Percentiles rank a stretch among this genome's conserved stretches.
Evolutionary conservation across 2,797 vertebrate genomes (phyloP).

Genomic region (Anguilla megastoma): DNA sequence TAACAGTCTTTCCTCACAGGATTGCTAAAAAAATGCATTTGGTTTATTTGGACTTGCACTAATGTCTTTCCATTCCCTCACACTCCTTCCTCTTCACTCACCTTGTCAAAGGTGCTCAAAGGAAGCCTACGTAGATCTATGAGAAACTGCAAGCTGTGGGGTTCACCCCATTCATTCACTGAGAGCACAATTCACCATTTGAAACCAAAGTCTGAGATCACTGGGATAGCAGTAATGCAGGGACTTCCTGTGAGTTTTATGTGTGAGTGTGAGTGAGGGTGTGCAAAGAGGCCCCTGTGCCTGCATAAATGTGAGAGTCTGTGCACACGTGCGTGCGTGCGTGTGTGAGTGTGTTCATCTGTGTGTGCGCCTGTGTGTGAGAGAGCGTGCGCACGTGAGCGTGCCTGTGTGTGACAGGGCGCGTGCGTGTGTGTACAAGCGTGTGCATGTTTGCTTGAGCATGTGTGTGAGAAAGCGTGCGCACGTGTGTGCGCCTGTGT

Average conservation of each 20-base stretch:
- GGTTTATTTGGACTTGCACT: neutral
- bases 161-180: neutral
- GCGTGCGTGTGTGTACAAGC: neutral
- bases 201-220: neutral
- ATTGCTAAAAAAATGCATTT: neutral
- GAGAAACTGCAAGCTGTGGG: neutral
- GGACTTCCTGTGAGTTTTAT: neutral
- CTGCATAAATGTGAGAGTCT: neutral
- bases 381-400: neutral
- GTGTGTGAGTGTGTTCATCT: no score
- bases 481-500: neutral
- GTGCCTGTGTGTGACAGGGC: no score
- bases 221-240: neutral
- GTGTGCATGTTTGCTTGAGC: neutral
- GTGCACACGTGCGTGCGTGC: neutral
- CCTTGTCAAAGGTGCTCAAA: neutral
- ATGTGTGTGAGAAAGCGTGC: no score
- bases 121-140: neutral
- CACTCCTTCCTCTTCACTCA: neutral
- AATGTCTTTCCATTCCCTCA: neutral
- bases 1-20: neutral
- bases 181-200: neutral
- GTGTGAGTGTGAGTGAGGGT: neutral
- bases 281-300: no score
- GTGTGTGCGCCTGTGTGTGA: no score